Base-by-base conservation (phyloP, 2,797 vertebrate genomes). In the Mionectes olivaceus region DNA sequence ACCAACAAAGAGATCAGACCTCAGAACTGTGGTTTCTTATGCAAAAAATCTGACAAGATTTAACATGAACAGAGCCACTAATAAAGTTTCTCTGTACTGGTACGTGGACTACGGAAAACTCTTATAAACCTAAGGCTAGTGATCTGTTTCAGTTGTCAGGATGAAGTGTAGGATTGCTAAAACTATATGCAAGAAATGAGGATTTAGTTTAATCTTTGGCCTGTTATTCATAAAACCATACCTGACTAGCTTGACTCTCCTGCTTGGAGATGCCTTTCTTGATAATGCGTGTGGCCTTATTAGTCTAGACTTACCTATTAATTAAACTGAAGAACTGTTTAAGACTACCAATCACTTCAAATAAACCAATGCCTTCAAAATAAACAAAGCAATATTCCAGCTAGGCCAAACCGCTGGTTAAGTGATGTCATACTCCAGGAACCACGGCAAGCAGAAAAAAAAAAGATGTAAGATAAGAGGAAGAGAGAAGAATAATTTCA, bases 1-100 rank as follows among this genome's bases (percentile, higher is more conserved):
- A 88, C 24, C 87, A 90, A 41, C 76, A 89, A 86, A 83, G 76
- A 90, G 83, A 91, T 93, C 52, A 91, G 24, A 83, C 57, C 73
- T 93, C 85, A 90, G 85, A 94, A 94, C 16, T 83, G 74, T 86
- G 87, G 93, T 89, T 94, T 91, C 73, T 86, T 79, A 88, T 70
- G 63, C 63, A 93, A 94, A 92, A 91, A 44, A 67, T 83, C 68
- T 76, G 69, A 95, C 95, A 96, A 95, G 95, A 93, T 57, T 79
- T 84, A 93, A 95, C 93, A 95, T 12, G 93, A 96, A 82, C 21
- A 37, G 44, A 95, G 14, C 44, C 73, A 49, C n/a, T 79, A 39
- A 41, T 70, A 32, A 60, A 67, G 69, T 7, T 88, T 69, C 60
- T 93, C 80, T 88, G 41, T n/a, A 60, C 60, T 56, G 49, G 49